A percentile compares a stretch with the other conserved stretches of the same genome.
These are phyloP conservation scores for Pluvianellus socialis DNA, from an alignment of 2,113 vertebrate genomes.

Conservation along the genomic window DNA sequence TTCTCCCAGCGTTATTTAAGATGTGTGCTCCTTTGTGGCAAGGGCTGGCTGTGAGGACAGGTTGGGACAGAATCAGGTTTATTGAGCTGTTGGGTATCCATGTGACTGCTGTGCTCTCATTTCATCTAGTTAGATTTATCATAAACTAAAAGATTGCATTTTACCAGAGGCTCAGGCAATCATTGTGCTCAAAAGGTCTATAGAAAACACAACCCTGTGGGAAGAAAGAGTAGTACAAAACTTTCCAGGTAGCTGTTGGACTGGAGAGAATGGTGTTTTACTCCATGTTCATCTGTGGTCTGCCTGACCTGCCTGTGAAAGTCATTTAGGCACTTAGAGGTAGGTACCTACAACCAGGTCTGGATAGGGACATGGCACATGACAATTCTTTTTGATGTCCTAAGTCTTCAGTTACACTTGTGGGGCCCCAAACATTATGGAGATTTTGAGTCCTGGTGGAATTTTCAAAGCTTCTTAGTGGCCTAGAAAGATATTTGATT, in stretches of 20 bases:
- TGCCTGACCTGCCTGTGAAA: neutral
- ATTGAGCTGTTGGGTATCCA: rapidly evolving
- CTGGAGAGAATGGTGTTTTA: neutral
- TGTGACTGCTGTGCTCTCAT: too few relatives aligned
- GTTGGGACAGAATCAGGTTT: neutral
- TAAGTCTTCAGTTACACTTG: too few relatives aligned
- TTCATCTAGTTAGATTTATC: neutral
- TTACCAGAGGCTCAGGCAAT: neutral
- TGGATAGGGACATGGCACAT: neutral
- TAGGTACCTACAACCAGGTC: neutral
- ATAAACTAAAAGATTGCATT: neutral
- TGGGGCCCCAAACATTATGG: neutral
- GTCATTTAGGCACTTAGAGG: neutral
- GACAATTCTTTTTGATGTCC: neutral
- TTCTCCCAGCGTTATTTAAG: neutral
- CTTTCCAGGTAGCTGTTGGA: neutral
- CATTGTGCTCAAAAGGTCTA: neutral
- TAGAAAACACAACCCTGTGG: neutral
- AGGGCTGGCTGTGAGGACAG: neutral
- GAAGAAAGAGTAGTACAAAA: neutral
- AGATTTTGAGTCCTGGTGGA: neutral
- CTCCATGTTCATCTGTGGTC: neutral
- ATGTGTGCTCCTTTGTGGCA: neutral
- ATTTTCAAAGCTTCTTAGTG: neutral
- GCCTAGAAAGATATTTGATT: neutral